Conservation (phyloP, 2,113 vertebrate species). For the Ranitomeya variabilis region DNA sequence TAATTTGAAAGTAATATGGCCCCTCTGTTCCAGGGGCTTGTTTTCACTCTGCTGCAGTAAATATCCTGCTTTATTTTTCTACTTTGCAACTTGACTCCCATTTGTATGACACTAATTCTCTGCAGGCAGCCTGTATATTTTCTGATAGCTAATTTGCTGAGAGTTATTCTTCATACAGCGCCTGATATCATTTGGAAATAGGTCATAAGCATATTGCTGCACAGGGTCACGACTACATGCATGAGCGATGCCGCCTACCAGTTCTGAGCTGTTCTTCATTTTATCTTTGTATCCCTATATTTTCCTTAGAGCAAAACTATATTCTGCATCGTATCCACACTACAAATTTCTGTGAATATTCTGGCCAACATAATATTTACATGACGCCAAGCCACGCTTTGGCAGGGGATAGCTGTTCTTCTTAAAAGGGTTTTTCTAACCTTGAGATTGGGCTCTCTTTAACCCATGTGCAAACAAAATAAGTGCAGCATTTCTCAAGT, state of each 20-base stretch:
- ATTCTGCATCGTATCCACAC: no score
- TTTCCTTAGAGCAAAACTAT: not conserved
- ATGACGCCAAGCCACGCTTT: no score
- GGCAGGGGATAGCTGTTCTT: no score
- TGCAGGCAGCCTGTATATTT: not conserved
- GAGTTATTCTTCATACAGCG: not conserved
- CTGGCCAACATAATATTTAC: no score
- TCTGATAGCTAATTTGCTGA: constrained; percentile 18
- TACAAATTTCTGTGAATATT: no score
- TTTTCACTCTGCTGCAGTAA: not conserved
- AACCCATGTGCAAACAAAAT: no score
- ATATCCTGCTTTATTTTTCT: not conserved
- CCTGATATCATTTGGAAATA: constrained; percentile 1
- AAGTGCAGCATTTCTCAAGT: no score
- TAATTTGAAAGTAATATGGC: no score
- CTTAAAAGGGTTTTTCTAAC: no score
- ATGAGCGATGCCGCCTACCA: not conserved
- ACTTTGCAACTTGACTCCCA: not conserved
- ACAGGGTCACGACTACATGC: not conserved
- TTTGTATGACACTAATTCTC: not conserved
- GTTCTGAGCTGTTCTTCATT: not conserved
- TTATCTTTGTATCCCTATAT: not conserved
- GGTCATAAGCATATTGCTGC: constrained; percentile 2
- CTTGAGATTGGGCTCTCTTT: no score
- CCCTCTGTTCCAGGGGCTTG: no score